Base-by-base conservation (phyloP, 2,113 vertebrate genomes). In the Salvelinus alpinus region DNA sequence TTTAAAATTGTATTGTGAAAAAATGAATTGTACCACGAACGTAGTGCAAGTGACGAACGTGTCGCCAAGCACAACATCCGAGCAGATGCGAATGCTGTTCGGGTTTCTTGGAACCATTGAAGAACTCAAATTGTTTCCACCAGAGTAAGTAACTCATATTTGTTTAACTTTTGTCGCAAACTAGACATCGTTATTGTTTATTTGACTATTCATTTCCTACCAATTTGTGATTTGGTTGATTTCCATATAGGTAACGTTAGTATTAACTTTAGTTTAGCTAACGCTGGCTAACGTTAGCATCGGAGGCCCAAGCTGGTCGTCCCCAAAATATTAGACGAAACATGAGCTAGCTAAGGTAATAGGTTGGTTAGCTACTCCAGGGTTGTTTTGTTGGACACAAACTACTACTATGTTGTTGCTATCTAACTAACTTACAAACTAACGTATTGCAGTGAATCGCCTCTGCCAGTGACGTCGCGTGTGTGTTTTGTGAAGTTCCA, bases 401-500 rank as follows among this genome's bases (percentile, higher is more conserved):
- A 12, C 9, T 44, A 44, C 12, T 54, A 18, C 14, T 13, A 51
- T 38, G 48, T 51, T 54, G 16, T 54, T 54, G 5, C 51, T 18
- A 18, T 54, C 16, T 18, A 54, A 51, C 48, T 14, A 13, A 18
- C 16, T 54, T 54, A 54, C 4, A 54, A 54, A 54, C 14, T 71
- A 31, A 13, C 51, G 5, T 44, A 75, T 54, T 90, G 84, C 72
- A 99, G 97, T 94, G 97, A 99, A 76, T 99, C 97, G 64, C 95
- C 94, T 76, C 95, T 99, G 95, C 97, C 97, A 3, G 97, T 99
- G 77, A 97, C 97, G 1, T 99, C 97, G 1, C 95, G 97, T 66
- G 97, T 99, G 78, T 99, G 97, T 92, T 99, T 99, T 93, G 97
- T 98, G 94, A 98, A 98, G 95, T 99, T 99, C 94, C 95, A 95